Percentiles rank a stretch among this genome's conserved stretches.
Evolutionary conservation across 2,113 vertebrate genomes (phyloP).

Genomic region (Nannospalax galili): DNA sequence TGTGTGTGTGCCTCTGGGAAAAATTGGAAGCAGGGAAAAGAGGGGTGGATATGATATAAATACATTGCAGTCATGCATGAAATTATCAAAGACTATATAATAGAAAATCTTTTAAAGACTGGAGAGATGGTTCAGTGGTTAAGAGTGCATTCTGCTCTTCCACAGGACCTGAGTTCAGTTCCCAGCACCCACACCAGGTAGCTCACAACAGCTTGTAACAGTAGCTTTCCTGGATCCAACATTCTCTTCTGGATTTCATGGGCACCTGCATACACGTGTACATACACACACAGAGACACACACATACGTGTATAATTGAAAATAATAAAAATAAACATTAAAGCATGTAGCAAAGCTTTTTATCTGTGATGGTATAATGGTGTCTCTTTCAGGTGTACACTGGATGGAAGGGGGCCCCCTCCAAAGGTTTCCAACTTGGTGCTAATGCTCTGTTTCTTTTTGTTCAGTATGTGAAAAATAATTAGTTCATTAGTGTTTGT

Average conservation of each 20-base stretch:
- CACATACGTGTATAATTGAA: too few species aligned
- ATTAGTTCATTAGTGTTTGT: background rate
- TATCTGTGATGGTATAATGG: background rate
- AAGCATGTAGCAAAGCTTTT: background rate
- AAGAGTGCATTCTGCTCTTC: too few species aligned
- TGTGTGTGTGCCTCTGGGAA: background rate
- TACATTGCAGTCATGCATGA: background rate
- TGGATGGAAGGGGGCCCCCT: background rate
- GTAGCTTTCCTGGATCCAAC: too few species aligned
- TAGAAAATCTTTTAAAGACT: too few species aligned
- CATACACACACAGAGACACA: too few species aligned
- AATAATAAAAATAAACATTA: too few species aligned
- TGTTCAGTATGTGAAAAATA: background rate
- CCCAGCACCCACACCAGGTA: too few species aligned
- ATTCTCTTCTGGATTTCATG: too few species aligned
- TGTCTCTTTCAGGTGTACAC: background rate
- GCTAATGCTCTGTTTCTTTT: background rate
- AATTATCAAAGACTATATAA: background rate
- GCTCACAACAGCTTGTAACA: too few species aligned
- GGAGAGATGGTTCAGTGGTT: too few species aligned
- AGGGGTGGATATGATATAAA: background rate
- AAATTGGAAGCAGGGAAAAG: background rate
- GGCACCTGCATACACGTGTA: too few species aligned
- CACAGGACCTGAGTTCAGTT: too few species aligned
- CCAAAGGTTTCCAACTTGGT: background rate